phyloP scores from a whole-genome alignment of 2,113 vertebrate genomes.

The Gymnarchus niloticus region DNA sequence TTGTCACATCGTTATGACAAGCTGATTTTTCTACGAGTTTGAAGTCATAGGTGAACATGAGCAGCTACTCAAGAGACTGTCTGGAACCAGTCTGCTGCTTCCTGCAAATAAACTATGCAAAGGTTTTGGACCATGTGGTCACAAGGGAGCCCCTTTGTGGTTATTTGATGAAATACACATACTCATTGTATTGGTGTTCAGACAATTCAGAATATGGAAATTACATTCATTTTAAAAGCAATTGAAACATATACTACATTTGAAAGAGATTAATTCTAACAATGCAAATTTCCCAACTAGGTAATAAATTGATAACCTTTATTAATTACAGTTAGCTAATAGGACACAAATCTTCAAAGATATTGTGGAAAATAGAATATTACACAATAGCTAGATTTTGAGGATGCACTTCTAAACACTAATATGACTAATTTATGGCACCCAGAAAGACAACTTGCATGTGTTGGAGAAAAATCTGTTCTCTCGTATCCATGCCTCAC shows the following conservation, averaged over 20 bases:
- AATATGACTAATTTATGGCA: not conserved
- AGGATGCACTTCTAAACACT: not conserved
- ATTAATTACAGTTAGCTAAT: not conserved
- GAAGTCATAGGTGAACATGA: not conserved
- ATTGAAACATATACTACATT: too few species aligned
- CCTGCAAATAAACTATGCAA: not conserved
- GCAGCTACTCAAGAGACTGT: not conserved
- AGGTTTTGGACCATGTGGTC: not conserved
- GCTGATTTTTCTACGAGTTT: not conserved
- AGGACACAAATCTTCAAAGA: not conserved
- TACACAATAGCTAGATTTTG: too few species aligned
- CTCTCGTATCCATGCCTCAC: not conserved
- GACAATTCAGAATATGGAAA: not conserved
- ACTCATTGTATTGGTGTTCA: not conserved
- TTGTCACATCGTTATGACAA: conserved; percentile 21
- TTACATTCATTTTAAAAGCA: not conserved
- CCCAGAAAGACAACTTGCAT: too few species aligned
- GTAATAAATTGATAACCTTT: not conserved
- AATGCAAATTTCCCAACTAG: not conserved
- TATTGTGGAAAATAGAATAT: not conserved
- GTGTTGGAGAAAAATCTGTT: not conserved
- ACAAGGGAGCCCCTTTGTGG: not conserved
- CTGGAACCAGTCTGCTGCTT: not conserved
- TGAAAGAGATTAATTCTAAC: not conserved
- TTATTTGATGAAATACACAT: not conserved